Evolutionary conservation across 2,797 vertebrate species (phyloP), one percentile per base, ranked within the genome.

Genomic region (Luscinia luscinia): DNA sequence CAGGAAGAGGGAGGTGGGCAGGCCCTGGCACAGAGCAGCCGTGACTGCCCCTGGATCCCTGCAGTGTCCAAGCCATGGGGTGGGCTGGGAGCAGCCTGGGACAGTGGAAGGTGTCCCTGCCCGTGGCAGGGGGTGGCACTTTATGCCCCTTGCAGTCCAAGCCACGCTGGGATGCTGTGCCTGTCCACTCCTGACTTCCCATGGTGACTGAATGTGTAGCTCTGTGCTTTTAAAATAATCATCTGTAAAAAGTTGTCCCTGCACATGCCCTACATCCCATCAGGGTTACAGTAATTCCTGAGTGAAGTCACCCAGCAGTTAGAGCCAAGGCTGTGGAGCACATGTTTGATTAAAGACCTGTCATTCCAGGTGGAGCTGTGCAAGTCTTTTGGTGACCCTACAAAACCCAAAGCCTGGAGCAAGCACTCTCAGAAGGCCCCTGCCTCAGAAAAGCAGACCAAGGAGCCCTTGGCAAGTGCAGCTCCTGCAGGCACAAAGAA

Each of bases 321-420:
- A 7, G 41, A 22, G 0, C 34, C 8, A 34, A 66, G 48, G 8
- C 19, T 34, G 19, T 3, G 62, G 67, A 49, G 16, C 11, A 0
- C 4, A 5, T 14, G 7, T 28, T 78, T 54, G 5, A 54, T 20
- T 24, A 15, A 59, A 59, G n/a, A 4, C 23, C 67, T 61, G 15
- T 84, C 46, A 14, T 58, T 28, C 22, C 94, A 99, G 99, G 99
- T 99, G 95, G 99, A 99, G 93, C 95, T 98, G 79, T 99, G 99
- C 96, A 99, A 98, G 89, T 98, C 98, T 3, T 99, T 99, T 90
- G 99, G 99, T 78, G 99, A 99, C 95, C 98, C 99, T 2, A 98
- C 98, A 10, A 99, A 99, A 93, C 98, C 98, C 24, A 98, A 97
- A 97, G 97, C 99, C 1, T 99, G 99, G 99, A 99, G 99, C 97